A percentile compares a stretch with the other conserved stretches of the same genome.
Evolutionary conservation across 2,113 vertebrate genomes (phyloP).

Genomic region (Ascaphus truei): DNA sequence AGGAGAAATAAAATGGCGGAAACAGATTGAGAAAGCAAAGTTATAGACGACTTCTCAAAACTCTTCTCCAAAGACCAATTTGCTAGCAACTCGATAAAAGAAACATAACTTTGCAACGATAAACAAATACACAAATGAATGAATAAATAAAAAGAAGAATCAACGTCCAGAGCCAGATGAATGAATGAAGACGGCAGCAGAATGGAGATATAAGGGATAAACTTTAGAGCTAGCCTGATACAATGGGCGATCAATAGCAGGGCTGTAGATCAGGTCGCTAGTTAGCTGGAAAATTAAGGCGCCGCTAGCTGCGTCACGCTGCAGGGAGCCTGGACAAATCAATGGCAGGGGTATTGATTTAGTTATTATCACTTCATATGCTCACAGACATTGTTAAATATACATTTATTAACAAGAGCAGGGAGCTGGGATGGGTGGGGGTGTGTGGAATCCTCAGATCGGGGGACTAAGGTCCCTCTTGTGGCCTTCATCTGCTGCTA

Average conservation of each 20-base stretch:
- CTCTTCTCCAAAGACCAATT: too few relatives aligned
- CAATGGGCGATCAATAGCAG: slow-evolving; percentile 63
- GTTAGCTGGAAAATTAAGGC: slow-evolving; percentile 64
- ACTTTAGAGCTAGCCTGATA: slow-evolving; percentile 52
- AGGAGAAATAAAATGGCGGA: too few relatives aligned
- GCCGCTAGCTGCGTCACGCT: slow-evolving; percentile 54
- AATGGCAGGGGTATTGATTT: slow-evolving; percentile 67
- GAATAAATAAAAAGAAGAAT: too few relatives aligned
- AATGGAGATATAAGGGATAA: slow-evolving; percentile 52
- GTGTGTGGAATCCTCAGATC: slow-evolving; percentile 1
- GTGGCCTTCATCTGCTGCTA: slow-evolving; percentile 29
- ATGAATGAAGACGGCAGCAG: neutral
- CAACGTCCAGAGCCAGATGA: too few relatives aligned
- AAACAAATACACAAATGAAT: too few relatives aligned
- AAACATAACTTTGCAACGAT: too few relatives aligned
- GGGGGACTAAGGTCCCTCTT: neutral
- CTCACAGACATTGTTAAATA: slow-evolving; percentile 66
- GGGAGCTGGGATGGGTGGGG: slow-evolving; percentile 44
- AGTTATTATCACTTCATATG: slow-evolving; percentile 68
- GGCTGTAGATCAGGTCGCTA: slow-evolving; percentile 64
- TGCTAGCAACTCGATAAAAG: too few relatives aligned
- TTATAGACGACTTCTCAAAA: too few relatives aligned
- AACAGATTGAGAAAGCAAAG: too few relatives aligned
- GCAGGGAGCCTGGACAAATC: slow-evolving; percentile 65
- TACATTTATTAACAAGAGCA: slow-evolving; percentile 65